These are phyloP conservation scores for Nysson spinosus DNA, from an alignment of 2,888 invertebrate genomes.

Conservation along the genomic window DNA sequence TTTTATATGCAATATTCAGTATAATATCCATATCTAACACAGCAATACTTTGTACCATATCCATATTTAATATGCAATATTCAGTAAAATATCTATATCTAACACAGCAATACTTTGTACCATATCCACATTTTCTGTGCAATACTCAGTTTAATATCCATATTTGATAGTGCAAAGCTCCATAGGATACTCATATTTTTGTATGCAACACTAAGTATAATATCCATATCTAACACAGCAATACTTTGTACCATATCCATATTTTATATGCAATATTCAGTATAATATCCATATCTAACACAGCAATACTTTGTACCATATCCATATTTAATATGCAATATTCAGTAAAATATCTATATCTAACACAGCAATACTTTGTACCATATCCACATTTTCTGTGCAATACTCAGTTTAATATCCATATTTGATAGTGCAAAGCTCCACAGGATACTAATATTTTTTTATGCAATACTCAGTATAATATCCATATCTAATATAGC, in stretches of 20 bases:
- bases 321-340: neutral
- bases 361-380: slow-evolving; percentile 2
- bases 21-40: no score
- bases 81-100: no score
- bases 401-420: neutral
- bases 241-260: no score
- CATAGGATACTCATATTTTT: no score
- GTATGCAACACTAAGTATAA: no score
- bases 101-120: no score
- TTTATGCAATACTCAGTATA: neutral
- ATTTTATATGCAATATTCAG: no score
- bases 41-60: no score
- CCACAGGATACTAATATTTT: neutral
- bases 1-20: no score
- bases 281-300: neutral
- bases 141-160: neutral
- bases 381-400: neutral
- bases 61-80: no score
- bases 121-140: slow-evolving; percentile 3
- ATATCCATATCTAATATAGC: neutral
- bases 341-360: neutral
- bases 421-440: neutral
- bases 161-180: no score
- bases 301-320: neutral
- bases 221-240: no score